Percentiles rank a stretch among this genome's conserved stretches.
These are phyloP conservation scores for Sigmodon hispidus DNA, from an alignment of 2,113 vertebrate genomes.

Conservation along the genomic window DNA sequence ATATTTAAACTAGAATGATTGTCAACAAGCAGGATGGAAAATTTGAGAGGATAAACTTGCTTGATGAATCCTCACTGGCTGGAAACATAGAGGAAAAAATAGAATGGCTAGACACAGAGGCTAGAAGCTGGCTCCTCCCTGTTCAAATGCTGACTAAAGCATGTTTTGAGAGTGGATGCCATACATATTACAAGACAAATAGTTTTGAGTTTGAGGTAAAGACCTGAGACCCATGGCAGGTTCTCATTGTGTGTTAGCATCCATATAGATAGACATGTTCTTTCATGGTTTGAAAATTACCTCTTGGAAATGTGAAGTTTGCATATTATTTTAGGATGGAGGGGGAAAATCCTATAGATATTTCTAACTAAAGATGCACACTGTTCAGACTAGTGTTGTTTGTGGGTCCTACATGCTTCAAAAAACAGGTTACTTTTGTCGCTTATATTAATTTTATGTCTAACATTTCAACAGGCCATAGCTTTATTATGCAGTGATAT, in stretches of 20 bases:
- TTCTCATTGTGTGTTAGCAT: neutral
- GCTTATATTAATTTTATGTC: neutral
- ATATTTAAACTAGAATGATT: neutral
- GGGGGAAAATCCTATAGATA: neutral
- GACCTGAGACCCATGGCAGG: neutral
- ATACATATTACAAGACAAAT: neutral
- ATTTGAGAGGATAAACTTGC: neutral
- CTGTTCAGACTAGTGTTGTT: neutral
- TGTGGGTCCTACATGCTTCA: slow-evolving; percentile 5
- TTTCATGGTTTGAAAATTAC: neutral
- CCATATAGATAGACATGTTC: neutral
- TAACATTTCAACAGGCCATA: slow-evolving; percentile 7
- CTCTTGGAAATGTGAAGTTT: slow-evolving; percentile 23
- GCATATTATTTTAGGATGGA: neutral
- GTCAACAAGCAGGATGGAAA: neutral
- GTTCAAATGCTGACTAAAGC: neutral
- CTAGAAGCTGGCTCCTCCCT: slow-evolving; percentile 28
- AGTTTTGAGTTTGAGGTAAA: neutral
- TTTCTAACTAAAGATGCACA: slow-evolving; percentile 38
- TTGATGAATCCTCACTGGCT: neutral
- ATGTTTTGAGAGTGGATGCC: neutral
- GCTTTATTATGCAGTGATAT: neutral
- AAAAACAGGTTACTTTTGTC: slow-evolving; percentile 1
- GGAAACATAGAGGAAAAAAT: neutral
- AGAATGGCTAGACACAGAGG: neutral